Evolutionary conservation across 53 echinoderm and acorn worm genomes (phyloP).

Genomic region (Actinopyga echinites): DNA sequence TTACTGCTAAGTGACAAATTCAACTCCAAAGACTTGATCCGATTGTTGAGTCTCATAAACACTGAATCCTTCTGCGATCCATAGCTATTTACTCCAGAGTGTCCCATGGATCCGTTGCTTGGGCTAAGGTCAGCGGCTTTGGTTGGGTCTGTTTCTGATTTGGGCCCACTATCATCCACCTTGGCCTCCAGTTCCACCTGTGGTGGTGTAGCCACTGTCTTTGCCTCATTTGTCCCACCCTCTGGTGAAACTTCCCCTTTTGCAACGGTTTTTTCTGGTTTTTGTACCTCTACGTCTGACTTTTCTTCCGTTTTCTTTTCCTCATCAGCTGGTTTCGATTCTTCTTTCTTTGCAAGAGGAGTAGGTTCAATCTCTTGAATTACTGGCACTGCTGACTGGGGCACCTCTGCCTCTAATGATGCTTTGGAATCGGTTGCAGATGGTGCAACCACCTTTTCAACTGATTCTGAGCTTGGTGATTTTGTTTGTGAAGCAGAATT

Average conservation of each 20-base stretch:
- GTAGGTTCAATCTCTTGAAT: too few species aligned
- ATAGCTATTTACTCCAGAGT: not conserved
- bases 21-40: constrained; percentile 90
- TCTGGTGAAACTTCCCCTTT: not conserved
- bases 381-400: too few species aligned
- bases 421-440: too few species aligned
- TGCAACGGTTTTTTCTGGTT: not conserved
- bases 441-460: too few species aligned
- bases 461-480: too few species aligned
- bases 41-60: constrained; percentile 97
- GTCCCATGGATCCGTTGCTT: not conserved
- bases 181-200: not conserved
- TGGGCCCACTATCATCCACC: constrained; percentile 1
- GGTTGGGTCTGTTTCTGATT: constrained; percentile 26
- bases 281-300: too few species aligned
- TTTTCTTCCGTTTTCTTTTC: too few species aligned
- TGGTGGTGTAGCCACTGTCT: not conserved
- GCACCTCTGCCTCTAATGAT: too few species aligned
- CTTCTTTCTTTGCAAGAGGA: too few species aligned
- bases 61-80: constrained; percentile 87
- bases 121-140: constrained; percentile 3
- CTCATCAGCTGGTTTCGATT: too few species aligned
- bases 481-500: too few species aligned
- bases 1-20: constrained; percentile 90
- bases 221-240: not conserved